Percentiles rank a stretch among this genome's conserved stretches.
These are phyloP conservation scores for Phalacrocorax brasilianus DNA, from an alignment of 2,113 vertebrate genomes.

Conservation along the genomic window DNA sequence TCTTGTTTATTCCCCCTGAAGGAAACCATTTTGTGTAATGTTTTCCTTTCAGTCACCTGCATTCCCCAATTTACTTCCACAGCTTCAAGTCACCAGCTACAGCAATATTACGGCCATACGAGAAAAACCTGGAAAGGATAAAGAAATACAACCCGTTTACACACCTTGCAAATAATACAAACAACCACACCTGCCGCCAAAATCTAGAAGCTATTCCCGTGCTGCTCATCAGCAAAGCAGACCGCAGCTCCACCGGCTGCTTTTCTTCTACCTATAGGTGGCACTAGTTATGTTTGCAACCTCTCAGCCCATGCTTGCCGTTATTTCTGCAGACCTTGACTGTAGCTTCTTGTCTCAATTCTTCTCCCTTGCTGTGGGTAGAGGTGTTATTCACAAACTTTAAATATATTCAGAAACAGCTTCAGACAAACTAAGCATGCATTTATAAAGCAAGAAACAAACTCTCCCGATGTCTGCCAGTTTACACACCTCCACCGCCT, in stretches of 20 bases:
- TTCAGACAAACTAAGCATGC: not conserved
- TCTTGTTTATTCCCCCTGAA: not conserved
- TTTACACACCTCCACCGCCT: not conserved
- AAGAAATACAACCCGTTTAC: not conserved
- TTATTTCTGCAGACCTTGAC: not conserved
- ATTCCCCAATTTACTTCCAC: not conserved
- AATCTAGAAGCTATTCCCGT: accelerated
- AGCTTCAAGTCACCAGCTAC: not conserved
- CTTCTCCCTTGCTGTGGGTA: not conserved
- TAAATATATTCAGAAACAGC: not conserved
- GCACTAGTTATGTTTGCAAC: not conserved
- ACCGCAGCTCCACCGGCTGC: not conserved
- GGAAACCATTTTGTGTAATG: not conserved
- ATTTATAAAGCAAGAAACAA: not conserved
- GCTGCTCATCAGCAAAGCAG: not conserved
- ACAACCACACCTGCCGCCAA: not conserved
- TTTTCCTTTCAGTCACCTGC: not conserved
- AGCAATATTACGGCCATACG: not conserved
- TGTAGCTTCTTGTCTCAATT: not conserved
- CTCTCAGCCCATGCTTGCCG: not conserved
- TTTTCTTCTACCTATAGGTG: not conserved
- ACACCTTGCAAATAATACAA: not conserved
- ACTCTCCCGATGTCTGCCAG: not conserved
- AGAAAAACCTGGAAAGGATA: not conserved
- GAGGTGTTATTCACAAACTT: not conserved